Conservation (phyloP, 2,113 vertebrate species). For the Corvus cornix region DNA sequence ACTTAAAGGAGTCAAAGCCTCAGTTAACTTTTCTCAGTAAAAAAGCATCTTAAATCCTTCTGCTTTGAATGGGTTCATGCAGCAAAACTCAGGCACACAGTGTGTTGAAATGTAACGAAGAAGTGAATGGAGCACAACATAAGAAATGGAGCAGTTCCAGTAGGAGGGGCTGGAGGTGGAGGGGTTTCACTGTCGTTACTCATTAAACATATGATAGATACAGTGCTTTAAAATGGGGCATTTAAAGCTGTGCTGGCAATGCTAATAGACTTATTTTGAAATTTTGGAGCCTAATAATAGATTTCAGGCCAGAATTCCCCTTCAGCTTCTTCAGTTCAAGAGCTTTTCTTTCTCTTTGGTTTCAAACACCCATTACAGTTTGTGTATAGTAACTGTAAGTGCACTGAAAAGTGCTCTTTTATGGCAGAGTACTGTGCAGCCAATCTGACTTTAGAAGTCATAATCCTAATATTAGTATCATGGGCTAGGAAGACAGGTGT, state of each 20-base stretch:
- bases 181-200: background rate
- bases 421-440: background rate
- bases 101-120: background rate
- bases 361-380: background rate
- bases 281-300: background rate
- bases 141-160: background rate
- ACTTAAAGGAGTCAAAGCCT: background rate
- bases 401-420: background rate
- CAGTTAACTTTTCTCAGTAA: background rate
- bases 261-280: background rate
- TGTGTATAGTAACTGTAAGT: background rate
- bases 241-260: background rate
- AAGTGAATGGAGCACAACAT: background rate
- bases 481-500: background rate
- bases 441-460: background rate
- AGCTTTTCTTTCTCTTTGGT: background rate
- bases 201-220: background rate
- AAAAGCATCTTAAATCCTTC: background rate
- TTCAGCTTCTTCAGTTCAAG: background rate
- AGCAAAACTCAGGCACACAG: background rate
- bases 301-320: background rate
- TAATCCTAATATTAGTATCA: background rate
- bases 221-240: background rate
- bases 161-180: background rate
- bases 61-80: background rate